These are phyloP conservation scores for Temnothorax unifasciatus DNA, from an alignment of 2,888 invertebrate species.

Conservation along the genomic window DNA sequence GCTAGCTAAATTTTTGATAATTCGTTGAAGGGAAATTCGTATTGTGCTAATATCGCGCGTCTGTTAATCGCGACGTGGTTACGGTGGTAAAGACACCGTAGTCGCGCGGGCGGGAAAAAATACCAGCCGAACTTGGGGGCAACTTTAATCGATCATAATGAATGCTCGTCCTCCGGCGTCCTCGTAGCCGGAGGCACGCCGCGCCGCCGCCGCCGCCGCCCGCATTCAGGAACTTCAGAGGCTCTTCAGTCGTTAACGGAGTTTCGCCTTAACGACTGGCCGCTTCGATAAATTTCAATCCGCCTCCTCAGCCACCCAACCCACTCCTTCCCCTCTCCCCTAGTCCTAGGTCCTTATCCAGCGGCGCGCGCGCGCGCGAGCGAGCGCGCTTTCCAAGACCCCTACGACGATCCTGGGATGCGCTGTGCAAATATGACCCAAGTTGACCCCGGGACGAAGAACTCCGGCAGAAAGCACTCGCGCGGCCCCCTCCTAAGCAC, in stretches of 20 bases:
- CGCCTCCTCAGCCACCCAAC: conserved; percentile 22
- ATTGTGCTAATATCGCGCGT: too few species aligned
- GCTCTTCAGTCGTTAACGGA: conserved; percentile 69
- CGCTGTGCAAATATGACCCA: conserved; percentile 67
- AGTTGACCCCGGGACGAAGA: conserved; percentile 69
- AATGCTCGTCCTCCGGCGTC: conserved; percentile 29
- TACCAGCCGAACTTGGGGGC: background rate
- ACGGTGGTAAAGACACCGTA: background rate
- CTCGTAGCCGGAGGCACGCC: conserved; percentile 43
- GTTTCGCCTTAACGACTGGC: conserved; percentile 64
- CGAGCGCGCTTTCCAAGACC: conserved; percentile 26
- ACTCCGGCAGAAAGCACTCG: conserved; percentile 64
- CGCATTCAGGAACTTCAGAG: conserved; percentile 63
- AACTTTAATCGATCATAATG: conserved; percentile 60
- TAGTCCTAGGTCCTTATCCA: background rate
- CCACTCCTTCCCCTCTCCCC: background rate
- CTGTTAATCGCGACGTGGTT: background rate
- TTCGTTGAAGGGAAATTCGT: background rate
- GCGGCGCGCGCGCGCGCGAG: background rate
- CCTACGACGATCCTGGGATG: conserved; percentile 35
- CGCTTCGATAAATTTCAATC: conserved; percentile 72
- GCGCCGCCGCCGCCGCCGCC: conserved; percentile 10
- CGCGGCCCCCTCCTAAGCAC: conserved; percentile 57
- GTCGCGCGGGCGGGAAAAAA: conserved; percentile 1
- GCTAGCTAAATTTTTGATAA: background rate